phyloP scores from a whole-genome alignment of 2,797 vertebrate species.

The Darevskia mixta region DNA sequence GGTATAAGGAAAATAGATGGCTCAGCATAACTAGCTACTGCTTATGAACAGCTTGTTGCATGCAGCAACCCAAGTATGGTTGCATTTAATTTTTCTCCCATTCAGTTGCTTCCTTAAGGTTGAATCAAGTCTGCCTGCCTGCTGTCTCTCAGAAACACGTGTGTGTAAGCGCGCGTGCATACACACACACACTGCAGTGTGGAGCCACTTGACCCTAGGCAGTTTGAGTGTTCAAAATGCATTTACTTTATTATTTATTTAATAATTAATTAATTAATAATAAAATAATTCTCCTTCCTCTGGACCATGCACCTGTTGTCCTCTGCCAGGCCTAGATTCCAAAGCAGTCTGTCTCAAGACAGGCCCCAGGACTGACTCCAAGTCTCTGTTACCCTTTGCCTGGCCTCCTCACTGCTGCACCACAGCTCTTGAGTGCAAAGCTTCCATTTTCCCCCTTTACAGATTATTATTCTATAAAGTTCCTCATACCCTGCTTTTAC shows the following conservation, averaged over 20 bases:
- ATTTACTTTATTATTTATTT: too few relatives aligned
- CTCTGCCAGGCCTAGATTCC: too few relatives aligned
- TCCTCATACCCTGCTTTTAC: conserved; percentile 11
- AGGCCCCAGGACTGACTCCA: neutral
- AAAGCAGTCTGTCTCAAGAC: neutral
- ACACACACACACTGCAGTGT: neutral
- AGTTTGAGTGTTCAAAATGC: neutral
- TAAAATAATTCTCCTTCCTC: neutral
- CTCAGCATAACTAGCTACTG: neutral
- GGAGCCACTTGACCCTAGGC: neutral
- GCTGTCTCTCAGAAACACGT: neutral
- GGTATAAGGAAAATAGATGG: neutral
- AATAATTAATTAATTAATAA: too few relatives aligned
- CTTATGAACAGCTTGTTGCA: neutral
- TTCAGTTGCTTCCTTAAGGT: neutral
- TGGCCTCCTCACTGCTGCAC: neutral
- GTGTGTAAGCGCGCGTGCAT: neutral
- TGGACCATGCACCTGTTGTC: too few relatives aligned
- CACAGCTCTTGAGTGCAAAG: neutral
- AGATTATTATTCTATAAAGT: conserved; percentile 6
- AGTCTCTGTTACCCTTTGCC: neutral
- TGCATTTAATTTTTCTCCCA: neutral
- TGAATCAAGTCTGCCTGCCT: neutral
- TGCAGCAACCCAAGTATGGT: neutral
- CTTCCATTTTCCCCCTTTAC: neutral